These are phyloP conservation scores for Burhinus bistriatus DNA, from an alignment of 2,113 vertebrate genomes.

Conservation along the genomic window DNA sequence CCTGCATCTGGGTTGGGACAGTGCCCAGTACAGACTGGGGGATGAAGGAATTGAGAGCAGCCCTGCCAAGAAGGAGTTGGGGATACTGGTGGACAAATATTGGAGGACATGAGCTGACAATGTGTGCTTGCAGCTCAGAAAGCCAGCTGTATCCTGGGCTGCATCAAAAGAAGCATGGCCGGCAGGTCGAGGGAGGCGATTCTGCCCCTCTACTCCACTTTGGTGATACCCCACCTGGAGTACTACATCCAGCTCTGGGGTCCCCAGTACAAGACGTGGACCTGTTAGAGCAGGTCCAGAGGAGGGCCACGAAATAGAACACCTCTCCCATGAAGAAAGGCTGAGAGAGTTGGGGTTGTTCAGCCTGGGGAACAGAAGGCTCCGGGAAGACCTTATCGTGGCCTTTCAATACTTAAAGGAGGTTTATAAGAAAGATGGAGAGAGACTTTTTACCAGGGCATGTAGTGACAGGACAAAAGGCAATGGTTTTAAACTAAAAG, in stretches of 20 bases:
- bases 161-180: background rate
- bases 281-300: background rate
- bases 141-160: background rate
- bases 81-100: background rate
- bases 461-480: too few species aligned
- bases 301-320: too few species aligned
- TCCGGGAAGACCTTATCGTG: too few species aligned
- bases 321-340: fast-evolving
- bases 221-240: background rate
- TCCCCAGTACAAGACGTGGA: background rate
- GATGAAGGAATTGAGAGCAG: background rate
- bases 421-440: too few species aligned
- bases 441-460: too few species aligned
- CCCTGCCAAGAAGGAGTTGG: background rate
- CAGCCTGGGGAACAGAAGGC: too few species aligned
- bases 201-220: background rate
- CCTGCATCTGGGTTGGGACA: background rate
- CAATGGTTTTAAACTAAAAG: too few species aligned
- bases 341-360: background rate
- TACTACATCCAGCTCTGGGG: background rate
- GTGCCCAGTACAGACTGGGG: background rate
- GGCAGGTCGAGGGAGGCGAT: background rate
- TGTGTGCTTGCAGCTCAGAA: background rate
- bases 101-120: background rate
- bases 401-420: too few species aligned